Base-by-base conservation (phyloP, 2,113 vertebrate species). In the Muntiacus muntjak region DNA sequence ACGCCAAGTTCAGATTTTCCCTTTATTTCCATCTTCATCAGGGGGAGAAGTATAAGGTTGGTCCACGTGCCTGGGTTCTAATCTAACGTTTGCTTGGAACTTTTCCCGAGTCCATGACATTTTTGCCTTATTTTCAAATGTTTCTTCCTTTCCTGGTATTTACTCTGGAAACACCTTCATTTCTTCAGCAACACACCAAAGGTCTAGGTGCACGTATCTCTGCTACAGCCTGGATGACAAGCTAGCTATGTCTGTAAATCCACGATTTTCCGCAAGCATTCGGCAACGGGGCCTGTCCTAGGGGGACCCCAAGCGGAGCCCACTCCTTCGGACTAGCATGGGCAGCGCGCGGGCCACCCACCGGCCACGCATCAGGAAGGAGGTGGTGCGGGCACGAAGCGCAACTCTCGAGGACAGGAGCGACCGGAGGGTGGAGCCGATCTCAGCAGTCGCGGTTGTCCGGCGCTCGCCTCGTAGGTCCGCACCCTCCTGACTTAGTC, bases 381-480 rank as follows among this genome's bases (percentile, higher is more conserved):
- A n/a, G 16, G 16, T 36, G 33, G 25, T 25, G 16, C 2, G 23
- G 82, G 25, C 40, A 28, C 25, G 19, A 30, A 26, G 36, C 26
- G 3, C n/a, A 21, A 15, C 54, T 43, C 45, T n/a, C 7, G 15
- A 5, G 23, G 71, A 58, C 92, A n/a, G 58, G 58, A 67, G 76
- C 36, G 16, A n/a, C 60, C 47, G 6, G 74, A 87, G 45, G 7
- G 26, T 36, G 15, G 36, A n/a, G 2, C 40, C 5, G n/a, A 19
- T 25, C 19, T 60, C 36, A 9, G 33, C 28, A 36, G 36, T 10
- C 7, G 13, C 4, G 17, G 30, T 5, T 10, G 74, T 5, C 40
- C 0, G 1, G 62, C 16, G 17, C 11, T 60, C n/a, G n/a, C 36
- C 28, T 1, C 3, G 3, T 28, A 45, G 5, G 1, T 52, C 55